A percentile compares a stretch with the other conserved stretches of the same genome.
Conservation (phyloP, 2,797 vertebrate genomes). For the Melopsittacus undulatus region DNA sequence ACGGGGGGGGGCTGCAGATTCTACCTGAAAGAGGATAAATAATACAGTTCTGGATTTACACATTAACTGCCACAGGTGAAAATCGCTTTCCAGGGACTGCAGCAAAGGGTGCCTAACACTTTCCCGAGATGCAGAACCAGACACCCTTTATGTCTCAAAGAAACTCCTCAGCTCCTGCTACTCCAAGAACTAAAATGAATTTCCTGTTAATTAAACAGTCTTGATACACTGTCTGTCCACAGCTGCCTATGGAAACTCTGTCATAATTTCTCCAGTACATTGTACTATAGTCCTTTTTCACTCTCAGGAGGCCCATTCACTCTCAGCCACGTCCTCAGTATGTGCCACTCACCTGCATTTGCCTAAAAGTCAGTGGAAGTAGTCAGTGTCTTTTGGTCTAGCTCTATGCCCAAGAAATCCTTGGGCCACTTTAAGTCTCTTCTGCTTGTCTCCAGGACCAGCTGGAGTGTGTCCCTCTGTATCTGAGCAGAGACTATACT, state of each 20-base stretch:
- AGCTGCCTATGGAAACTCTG: neutral
- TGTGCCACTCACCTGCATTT: neutral
- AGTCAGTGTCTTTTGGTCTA: neutral
- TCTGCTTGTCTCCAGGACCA: neutral
- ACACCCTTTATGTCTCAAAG: rapidly evolving
- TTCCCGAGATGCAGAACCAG: neutral
- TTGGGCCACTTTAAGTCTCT: neutral
- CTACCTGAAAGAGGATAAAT: neutral
- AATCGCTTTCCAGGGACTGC: neutral
- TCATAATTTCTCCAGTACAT: neutral
- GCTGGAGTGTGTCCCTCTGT: neutral
- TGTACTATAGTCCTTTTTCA: neutral
- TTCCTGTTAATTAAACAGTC: neutral
- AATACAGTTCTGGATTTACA: neutral
- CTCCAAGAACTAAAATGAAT: neutral
- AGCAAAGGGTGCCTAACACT: neutral
- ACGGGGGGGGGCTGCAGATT: rapidly evolving
- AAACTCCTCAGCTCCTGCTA: neutral
- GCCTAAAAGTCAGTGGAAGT: neutral
- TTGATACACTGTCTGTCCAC: neutral
- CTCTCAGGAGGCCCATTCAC: neutral
- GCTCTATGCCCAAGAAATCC: neutral
- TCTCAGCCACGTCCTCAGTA: neutral
- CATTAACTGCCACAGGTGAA: neutral
- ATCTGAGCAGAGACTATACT: neutral